Evolutionary conservation across 2,888 invertebrate genomes (phyloP), one percentile per base, ranked within the genome.

Genomic region (Andricus curvator): DNA sequence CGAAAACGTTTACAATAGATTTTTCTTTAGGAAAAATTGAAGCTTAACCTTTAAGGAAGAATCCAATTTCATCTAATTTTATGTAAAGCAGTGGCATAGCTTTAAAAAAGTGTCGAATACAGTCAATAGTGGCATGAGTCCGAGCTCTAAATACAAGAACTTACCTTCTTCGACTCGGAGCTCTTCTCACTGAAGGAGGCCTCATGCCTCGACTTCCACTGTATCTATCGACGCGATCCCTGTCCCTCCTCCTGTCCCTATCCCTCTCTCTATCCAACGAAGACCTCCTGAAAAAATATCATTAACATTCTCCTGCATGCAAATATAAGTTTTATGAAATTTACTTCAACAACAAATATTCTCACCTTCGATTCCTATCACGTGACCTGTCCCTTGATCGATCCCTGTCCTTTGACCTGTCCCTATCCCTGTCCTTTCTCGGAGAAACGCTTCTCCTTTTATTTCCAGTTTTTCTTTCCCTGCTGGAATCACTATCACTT

Each of bases 401-500:
- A 84, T 91, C 91, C 33, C 92, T 86, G 37, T 92, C 92, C 41
- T 91, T 93, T n/a, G 91, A 93, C 33, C 93, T 88, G 51, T 92
- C 91, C 56, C 81, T 91, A 91, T 91, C 93, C 37, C 93, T 87
- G 78, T 93, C 93, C 67, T 93, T 92, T 44, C 93, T 90, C 4
- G 91, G 91, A 0, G 92, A 90, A 5, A 88, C 88, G 65, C 90
- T 88, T 29, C 93, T 91, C 76, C 93, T 88, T 83, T 91, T 92
- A 11, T 88, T 83, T 4, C 90, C 88, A 2, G 90, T 90, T 80
- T 92, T 94, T 93, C 95, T 94, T 80, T 95, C 95, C 74, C 95
- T 93, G 60, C 95, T 94, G 8, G 92, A 92, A 70, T 93, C 93
- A 37, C 93, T 93, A 70, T 93, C 93, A 87, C 95, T 96, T 41